Percentiles rank a stretch among this genome's conserved stretches.
Evolutionary conservation across 2,888 invertebrate species (phyloP).

Genomic region (Ypsolopha scabrella): DNA sequence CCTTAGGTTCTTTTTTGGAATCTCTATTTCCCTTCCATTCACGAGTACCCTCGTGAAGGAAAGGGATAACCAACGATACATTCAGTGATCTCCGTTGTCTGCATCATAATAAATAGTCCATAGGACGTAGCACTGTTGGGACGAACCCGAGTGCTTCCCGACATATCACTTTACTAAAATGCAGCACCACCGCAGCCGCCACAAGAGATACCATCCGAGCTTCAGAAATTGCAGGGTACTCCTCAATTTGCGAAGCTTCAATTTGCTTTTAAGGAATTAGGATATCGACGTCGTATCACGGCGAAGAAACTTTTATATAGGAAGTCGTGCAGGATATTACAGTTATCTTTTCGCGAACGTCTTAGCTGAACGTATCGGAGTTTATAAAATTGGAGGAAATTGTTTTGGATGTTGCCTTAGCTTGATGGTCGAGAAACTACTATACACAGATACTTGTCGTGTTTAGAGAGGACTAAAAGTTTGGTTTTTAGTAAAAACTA

Average conservation of each 20-base stretch:
- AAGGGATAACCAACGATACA: no score
- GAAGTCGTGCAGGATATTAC: neutral
- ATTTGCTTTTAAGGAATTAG: conserved; percentile 31
- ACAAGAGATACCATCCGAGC: conserved; percentile 12
- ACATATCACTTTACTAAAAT: conserved; percentile 6
- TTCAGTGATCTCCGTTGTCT: no score
- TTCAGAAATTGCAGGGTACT: conserved; percentile 28
- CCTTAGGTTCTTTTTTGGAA: no score
- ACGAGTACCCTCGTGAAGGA: no score
- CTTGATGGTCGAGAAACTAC: no score
- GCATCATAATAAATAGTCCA: no score
- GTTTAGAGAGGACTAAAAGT: no score
- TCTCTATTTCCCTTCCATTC: no score
- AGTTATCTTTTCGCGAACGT: no score
- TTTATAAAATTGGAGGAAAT: neutral
- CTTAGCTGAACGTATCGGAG: neutral
- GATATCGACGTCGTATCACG: conserved; percentile 12
- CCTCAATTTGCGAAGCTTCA: conserved; percentile 32
- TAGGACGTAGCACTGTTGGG: neutral
- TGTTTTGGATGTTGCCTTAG: no score
- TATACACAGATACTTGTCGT: no score
- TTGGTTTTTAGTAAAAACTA: no score
- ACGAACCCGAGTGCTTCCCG: neutral
- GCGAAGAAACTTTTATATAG: neutral
- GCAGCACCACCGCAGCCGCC: neutral